Evolutionary conservation across 2,888 invertebrate species (phyloP).

Genomic region (Callinectes sapidus): DNA sequence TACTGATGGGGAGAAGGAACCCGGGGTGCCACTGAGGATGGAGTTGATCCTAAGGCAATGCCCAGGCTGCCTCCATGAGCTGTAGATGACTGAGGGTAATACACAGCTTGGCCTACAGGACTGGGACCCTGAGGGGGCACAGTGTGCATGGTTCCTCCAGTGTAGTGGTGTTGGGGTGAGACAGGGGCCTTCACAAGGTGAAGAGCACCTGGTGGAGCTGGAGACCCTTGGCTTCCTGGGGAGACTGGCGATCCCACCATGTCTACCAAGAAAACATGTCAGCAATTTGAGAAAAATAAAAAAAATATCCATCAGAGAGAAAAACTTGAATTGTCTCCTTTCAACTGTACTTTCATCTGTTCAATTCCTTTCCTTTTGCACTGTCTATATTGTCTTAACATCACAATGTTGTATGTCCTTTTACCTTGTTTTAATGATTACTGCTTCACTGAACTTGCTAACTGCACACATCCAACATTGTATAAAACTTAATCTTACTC

Average conservation of each 20-base stretch:
- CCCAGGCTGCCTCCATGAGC: constrained; percentile 15
- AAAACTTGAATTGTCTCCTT: too few relatives aligned
- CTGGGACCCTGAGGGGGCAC: constrained; percentile 44
- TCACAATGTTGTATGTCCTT: too few relatives aligned
- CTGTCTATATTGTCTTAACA: too few relatives aligned
- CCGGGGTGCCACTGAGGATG: not conserved
- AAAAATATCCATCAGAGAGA: too few relatives aligned
- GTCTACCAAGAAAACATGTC: not conserved
- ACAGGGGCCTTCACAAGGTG: constrained; percentile 56
- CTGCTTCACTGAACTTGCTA: too few relatives aligned
- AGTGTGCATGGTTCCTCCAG: constrained; percentile 61
- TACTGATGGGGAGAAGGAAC: constrained; percentile 57
- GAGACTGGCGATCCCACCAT: constrained; percentile 56
- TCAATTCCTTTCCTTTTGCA: too few relatives aligned
- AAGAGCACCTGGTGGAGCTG: constrained; percentile 46
- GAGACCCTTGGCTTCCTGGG: constrained; percentile 53
- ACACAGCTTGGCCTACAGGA: constrained; percentile 30
- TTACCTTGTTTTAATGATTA: too few relatives aligned
- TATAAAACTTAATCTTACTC: too few relatives aligned
- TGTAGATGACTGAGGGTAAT: constrained; percentile 55
- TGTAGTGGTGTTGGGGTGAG: constrained; percentile 64
- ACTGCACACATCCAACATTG: too few relatives aligned
- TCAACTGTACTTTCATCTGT: too few relatives aligned
- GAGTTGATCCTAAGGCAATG: not conserved
- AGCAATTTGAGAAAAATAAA: not conserved